Base-by-base conservation (phyloP, 2,113 vertebrate genomes). In the Gopherus flavomarginatus region DNA sequence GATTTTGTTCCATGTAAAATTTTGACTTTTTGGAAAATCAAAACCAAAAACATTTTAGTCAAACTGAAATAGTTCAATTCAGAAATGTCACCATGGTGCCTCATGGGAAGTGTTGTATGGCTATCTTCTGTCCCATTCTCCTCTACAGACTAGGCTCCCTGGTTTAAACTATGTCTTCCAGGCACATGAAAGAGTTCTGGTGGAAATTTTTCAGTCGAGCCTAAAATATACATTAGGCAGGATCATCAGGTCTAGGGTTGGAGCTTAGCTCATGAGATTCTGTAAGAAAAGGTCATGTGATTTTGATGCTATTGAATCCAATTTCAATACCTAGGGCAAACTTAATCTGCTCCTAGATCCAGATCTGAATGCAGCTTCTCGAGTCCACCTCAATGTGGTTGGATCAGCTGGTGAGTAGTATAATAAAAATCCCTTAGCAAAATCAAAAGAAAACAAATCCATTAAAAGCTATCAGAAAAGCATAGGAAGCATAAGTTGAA, bases 401-500 rank as follows among this genome's bases (percentile, higher is more conserved):
- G 24, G 72, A 14, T 17, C 16, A 84, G 5, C 6, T 21, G 5
- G 1, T 42, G 1, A 86, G 9, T 75, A 24, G 8, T 11, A 54
- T 42, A 93, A 86, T 35, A 72, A 83, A 54, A 75, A 38, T 42
- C 19, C 83, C 56, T 29, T 54, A 19, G 8, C 3, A 86, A 2
- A 88, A 84, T 31, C 12, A 26, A 86, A 85, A 89, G 12, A 75
- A 79, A 52, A 27, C 52, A 85, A 79, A 12, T 14, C 54, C 9
- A 42, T 38, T 38, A 81, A 81, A 8, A 2, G 2, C 87, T 89
- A 83, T 24, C 5, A 69, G 10, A 83, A 4, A 12, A 86, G 44
- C 90, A 2, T 0, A 65, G 0, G 31, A 14, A 17, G 72, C 5
- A 47, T 1, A 21, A 4, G 1, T 75, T 35, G 27, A 81, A 10